Evolutionary conservation across 53 echinoderm and acorn worm species (phyloP), one percentile per base, ranked within the genome.

Genomic region (Apostichopus leukothele): DNA sequence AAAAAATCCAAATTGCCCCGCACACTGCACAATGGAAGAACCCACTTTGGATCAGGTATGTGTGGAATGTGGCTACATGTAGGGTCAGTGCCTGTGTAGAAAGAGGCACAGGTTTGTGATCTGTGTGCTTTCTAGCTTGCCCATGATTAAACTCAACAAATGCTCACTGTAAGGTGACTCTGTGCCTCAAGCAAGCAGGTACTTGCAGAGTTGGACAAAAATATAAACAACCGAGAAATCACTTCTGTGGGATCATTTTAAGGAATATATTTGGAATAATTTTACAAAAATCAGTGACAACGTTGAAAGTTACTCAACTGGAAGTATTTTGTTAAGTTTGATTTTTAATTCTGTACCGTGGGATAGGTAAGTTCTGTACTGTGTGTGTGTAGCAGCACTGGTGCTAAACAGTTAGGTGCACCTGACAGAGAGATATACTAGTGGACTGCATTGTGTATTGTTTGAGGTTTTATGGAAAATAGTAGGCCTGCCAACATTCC

Each of bases 41-140:
- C 79, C 79, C 53, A 16, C 79, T 79, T 54, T 79, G 54, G 52
- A 79, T 23, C 79, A 53, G 79, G 79, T 79, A 79, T 79, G 79
- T 52, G 20, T 81, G 81, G 81, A 81, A 81, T 81, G 81, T 81
- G 81, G 81, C 81, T 81, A 55, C 81, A 81, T 81, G 81, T 81
- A 81, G 55, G 81, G 81, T 81, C 81, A 81, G 59, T 81, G 81
- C 81, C 26, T 81, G 81, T 71, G 71, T 18, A 8, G 6, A 71
- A 16, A 63, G 63, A 63, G 13, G 13, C 71, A 71, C 71, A 71
- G 71, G 71, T 71, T 71, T 71, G 71, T 71, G 4, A 71, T 71
- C 14, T 19, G 68, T 68, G 18, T 71, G 63, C 12, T 63, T 63
- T 11, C 63, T 63, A 16, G 18, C 18, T n/a, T 71, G 18, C 20